Evolutionary conservation across 1,140 invertebrate genomes (phyloP).

Genomic region (Hyphantria cunea): DNA sequence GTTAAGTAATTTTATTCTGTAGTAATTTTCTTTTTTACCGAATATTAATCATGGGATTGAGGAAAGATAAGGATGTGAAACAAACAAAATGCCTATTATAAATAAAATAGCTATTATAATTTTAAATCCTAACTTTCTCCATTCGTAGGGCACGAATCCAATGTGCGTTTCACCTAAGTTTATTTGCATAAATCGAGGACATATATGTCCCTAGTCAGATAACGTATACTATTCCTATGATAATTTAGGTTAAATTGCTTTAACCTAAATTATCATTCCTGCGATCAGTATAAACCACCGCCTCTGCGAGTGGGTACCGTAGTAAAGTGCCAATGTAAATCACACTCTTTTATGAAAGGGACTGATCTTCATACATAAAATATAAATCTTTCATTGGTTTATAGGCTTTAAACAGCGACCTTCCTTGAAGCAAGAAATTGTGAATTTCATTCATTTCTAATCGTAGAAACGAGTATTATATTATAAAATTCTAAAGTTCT

Average conservation of each 20-base stretch:
- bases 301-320: slow-evolving; percentile 1
- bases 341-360: slow-evolving; percentile 19
- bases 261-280: slow-evolving; percentile 10
- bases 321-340: slow-evolving; percentile 25
- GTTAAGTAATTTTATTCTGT: not conserved
- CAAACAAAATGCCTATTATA: too few species aligned
- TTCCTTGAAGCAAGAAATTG: not conserved
- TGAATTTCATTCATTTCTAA: too few species aligned
- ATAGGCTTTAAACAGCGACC: slow-evolving; percentile 1
- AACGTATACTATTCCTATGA: not conserved
- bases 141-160: not conserved
- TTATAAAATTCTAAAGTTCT: too few species aligned
- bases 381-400: slow-evolving; percentile 5
- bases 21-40: not conserved
- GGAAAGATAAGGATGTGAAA: too few species aligned
- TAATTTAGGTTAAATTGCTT: not conserved
- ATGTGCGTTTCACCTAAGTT: not conserved
- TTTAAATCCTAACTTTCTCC: slow-evolving; percentile 4
- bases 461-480: too few species aligned
- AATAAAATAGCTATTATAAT: too few species aligned
- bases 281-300: slow-evolving; percentile 16
- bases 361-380: not conserved
- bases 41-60: too few species aligned
- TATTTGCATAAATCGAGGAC: slow-evolving; percentile 19
- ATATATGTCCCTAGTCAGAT: slow-evolving; percentile 1